These are phyloP conservation scores for Corbicula japonica DNA, from an alignment of 2,888 invertebrate species.

Conservation along the genomic window DNA sequence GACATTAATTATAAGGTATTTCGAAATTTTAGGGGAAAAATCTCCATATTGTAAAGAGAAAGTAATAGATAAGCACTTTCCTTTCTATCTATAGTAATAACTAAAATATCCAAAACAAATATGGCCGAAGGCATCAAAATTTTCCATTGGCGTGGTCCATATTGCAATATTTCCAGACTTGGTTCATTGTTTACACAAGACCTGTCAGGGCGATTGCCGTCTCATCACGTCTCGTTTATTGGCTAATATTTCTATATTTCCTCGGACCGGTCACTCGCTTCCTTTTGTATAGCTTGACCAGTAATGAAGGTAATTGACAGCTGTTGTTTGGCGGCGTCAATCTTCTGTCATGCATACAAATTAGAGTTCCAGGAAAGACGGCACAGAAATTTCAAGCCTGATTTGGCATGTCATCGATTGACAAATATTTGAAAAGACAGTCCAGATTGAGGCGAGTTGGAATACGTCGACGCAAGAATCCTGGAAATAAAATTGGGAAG, in stretches of 20 bases:
- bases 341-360: slow-evolving; percentile 52
- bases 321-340: slow-evolving; percentile 31
- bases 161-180: too few species aligned
- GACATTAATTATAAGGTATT: too few species aligned
- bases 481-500: too few species aligned
- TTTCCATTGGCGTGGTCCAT: too few species aligned
- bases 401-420: slow-evolving; percentile 34
- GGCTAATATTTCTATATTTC: slow-evolving; percentile 11
- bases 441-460: neutral
- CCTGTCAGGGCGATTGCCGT: too few species aligned
- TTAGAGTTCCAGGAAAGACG: slow-evolving; percentile 26
- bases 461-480: slow-evolving; percentile 7
- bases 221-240: slow-evolving; percentile 15
- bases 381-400: slow-evolving; percentile 37
- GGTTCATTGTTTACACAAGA: too few species aligned
- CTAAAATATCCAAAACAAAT: too few species aligned
- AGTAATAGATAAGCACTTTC: too few species aligned
- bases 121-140: too few species aligned
- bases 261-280: slow-evolving; percentile 21
- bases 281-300: slow-evolving; percentile 31
- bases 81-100: too few species aligned
- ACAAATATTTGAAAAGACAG: slow-evolving; percentile 36
- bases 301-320: slow-evolving; percentile 55
- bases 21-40: too few species aligned
- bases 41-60: too few species aligned